These are phyloP conservation scores for Oligia fasciuncula DNA, from an alignment of 2,888 invertebrate species.

Conservation along the genomic window DNA sequence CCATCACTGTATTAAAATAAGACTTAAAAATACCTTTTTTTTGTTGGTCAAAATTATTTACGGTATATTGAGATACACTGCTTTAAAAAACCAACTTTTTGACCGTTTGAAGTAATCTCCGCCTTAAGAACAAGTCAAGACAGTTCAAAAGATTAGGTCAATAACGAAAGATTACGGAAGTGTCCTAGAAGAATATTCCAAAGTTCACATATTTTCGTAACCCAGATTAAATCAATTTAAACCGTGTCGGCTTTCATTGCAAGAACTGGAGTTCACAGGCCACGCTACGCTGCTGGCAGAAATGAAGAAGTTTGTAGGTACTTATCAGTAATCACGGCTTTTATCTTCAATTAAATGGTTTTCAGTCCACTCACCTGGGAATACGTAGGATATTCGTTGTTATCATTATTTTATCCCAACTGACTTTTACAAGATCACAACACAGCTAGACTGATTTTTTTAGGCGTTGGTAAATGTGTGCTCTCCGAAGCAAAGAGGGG, in stretches of 20 bases:
- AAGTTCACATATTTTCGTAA: background rate
- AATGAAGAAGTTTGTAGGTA: background rate
- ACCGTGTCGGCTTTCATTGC: background rate
- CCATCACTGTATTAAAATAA: too few species aligned
- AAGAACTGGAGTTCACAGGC: background rate
- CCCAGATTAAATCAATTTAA: background rate
- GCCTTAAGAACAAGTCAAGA: background rate
- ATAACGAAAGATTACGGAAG: background rate
- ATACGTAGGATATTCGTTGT: background rate
- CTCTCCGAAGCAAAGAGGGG: slow-evolving; percentile 23
- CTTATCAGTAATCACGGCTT: background rate
- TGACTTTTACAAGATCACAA: slow-evolving; percentile 14
- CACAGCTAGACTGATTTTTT: slow-evolving; percentile 3
- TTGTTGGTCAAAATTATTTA: too few species aligned
- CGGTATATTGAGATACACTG: too few species aligned
- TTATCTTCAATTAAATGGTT: background rate
- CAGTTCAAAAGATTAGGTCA: background rate
- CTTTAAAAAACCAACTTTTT: too few species aligned
- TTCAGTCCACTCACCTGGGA: slow-evolving; percentile 19
- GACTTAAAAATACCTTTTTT: too few species aligned
- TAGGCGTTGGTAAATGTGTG: background rate
- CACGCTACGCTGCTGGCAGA: background rate
- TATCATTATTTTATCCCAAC: slow-evolving; percentile 16
- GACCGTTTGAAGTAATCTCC: too few species aligned
- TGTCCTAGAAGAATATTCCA: background rate